Base-by-base conservation (phyloP, 2,113 vertebrate species). In the Zapornia atra region DNA sequence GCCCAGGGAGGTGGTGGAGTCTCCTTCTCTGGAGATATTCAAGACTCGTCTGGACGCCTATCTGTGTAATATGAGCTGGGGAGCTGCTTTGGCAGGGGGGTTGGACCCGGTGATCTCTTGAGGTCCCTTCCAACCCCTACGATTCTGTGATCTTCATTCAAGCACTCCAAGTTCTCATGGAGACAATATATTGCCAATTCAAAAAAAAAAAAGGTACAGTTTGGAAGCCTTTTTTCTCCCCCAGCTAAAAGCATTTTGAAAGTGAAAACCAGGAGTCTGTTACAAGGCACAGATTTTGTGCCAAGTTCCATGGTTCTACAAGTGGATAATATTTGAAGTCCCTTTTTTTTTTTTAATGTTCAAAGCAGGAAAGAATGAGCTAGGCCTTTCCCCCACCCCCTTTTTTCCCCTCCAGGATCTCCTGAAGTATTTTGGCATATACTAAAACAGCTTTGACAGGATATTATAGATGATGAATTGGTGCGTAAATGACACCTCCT, bases 231-330 rank as follows among this genome's bases (percentile, higher is more conserved):
- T 48, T 48, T 48, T 22, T 22, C 46, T 22, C 48, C 20, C 48
- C 48, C 19, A 48, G 40, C 40, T 83, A 77, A 88, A 90, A 81
- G 6, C 48, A 61, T 88, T 86, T 36, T 88, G 64, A 83, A 94
- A 90, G 38, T 50, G 50, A 86, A 91, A 86, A 38, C 40, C 46
- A 53, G 10, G 48, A 88, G 13, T 54, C 76, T 56, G 16, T 72
- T 81, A 77, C 54, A 66, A 81, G 64, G 25, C 6, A 18, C 34
- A 17, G 36, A 54, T 86, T 81, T 53, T 78, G 31, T 81, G 88
- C 80, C 68, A 91, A 71, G 19, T 88, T 80, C 66, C 18, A 10
- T n/a, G 25, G 7, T 86, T 90, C 59, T 93, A 24, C 38, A 90
- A 64, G 38, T 11, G 29, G 26, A 38, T 68, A 82, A 78, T 76